phyloP scores from a whole-genome alignment of 2,113 vertebrate genomes.

The Oryzias javanicus region DNA sequence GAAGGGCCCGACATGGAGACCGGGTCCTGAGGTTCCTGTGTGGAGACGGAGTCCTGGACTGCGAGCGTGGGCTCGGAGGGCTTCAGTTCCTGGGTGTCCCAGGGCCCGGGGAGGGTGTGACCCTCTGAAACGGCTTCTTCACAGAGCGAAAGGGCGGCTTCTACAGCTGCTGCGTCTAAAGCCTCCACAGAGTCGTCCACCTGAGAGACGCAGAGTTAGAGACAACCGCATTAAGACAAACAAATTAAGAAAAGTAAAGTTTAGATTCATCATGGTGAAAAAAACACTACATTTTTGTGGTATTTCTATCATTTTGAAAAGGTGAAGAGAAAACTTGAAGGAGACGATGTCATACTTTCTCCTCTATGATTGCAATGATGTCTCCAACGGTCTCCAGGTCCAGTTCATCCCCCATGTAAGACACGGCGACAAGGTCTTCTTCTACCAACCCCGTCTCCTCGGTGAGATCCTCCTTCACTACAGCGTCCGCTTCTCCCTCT shows the following conservation, averaged over 20 bases:
- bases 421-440: slow-evolving; percentile 92
- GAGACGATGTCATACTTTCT: slow-evolving; percentile 82
- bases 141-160: slow-evolving; percentile 93
- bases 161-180: slow-evolving; percentile 93
- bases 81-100: slow-evolving; percentile 82
- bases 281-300: background rate
- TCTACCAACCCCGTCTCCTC: slow-evolving; percentile 87
- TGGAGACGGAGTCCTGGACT: slow-evolving; percentile 28
- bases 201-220: slow-evolving; percentile 64
- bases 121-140: slow-evolving; percentile 89
- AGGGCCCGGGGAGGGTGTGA: slow-evolving; percentile 89
- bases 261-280: too few relatives aligned
- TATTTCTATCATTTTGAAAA: background rate
- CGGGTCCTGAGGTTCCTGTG: slow-evolving; percentile 36
- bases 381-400: slow-evolving; percentile 94
- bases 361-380: slow-evolving; percentile 98
- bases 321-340: background rate
- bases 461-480: slow-evolving; percentile 79
- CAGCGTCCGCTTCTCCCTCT: slow-evolving; percentile 62
- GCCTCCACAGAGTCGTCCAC: slow-evolving; percentile 94
- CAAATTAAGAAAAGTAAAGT: too few relatives aligned
- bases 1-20: background rate
- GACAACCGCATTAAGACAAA: too few relatives aligned
- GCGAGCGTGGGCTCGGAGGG: slow-evolving; percentile 44
- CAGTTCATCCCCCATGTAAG: slow-evolving; percentile 93